These are phyloP conservation scores for Leucozona laternaria DNA, from an alignment of 2,888 invertebrate genomes.

Conservation along the genomic window DNA sequence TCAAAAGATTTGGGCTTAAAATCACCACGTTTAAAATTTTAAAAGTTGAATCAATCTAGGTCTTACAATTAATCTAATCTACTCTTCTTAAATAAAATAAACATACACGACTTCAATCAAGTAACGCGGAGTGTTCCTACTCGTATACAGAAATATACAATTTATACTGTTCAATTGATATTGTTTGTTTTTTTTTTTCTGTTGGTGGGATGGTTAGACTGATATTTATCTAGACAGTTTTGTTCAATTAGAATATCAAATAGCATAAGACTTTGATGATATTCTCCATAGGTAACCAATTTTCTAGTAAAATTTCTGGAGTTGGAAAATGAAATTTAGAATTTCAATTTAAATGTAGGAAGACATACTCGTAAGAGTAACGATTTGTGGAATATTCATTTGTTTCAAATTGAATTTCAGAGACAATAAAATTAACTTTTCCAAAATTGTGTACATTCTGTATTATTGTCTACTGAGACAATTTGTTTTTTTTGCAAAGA, in stretches of 20 bases:
- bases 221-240: not conserved
- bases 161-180: not conserved
- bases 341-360: conserved; percentile 4
- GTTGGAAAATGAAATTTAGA: conserved; percentile 14
- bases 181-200: not conserved
- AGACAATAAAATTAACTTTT: conserved; percentile 13
- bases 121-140: not conserved
- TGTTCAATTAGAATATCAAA: conserved; percentile 15
- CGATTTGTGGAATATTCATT: conserved; percentile 21
- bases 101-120: not conserved
- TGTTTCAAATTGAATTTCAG: not conserved
- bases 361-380: not conserved
- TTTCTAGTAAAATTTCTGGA: not conserved
- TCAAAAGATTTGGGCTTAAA: no score
- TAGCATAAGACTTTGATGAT: not conserved
- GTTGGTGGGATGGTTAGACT: not conserved
- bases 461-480: not conserved
- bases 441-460: not conserved
- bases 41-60: no score
- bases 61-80: no score
- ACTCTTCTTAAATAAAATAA: not conserved
- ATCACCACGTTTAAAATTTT: no score
- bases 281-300: not conserved
- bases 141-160: not conserved
- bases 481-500: not conserved